phyloP scores from a whole-genome alignment of 37 sponge, comb jelly and placozoan species.

The Chondrilla cf. caribensis region DNA sequence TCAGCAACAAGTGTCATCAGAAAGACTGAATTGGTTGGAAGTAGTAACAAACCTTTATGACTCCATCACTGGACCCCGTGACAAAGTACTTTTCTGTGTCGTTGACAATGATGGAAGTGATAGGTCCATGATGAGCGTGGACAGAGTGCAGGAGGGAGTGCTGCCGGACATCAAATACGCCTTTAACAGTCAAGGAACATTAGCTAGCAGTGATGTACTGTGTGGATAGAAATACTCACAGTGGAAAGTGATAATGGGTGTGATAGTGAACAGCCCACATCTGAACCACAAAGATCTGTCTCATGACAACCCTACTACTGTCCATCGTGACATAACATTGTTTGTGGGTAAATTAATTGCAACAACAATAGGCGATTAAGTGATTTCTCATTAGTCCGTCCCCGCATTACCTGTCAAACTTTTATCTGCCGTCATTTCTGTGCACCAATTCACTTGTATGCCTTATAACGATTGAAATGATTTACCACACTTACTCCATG shows the following conservation, averaged over 20 bases:
- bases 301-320: no score
- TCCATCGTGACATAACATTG: no score
- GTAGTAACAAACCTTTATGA: slow-evolving; percentile 68
- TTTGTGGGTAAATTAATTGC: no score
- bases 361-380: no score
- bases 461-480: no score
- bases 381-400: no score
- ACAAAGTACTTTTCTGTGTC: slow-evolving; percentile 78
- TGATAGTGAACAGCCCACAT: background rate
- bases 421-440: no score
- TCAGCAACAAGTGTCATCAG: background rate
- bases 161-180: slow-evolving; percentile 82
- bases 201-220: background rate
- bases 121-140: slow-evolving; percentile 63
- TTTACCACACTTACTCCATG: no score
- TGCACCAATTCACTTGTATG: no score
- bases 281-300: background rate
- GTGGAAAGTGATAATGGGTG: background rate
- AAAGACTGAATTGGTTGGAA: background rate
- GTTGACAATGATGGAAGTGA: slow-evolving; percentile 74
- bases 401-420: no score
- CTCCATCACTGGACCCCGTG: slow-evolving; percentile 87
- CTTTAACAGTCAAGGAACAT: slow-evolving; percentile 9
- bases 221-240: no score
- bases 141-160: slow-evolving; percentile 49